phyloP scores from a whole-genome alignment of 2,888 invertebrate species.

The Octonoba sinensis region DNA sequence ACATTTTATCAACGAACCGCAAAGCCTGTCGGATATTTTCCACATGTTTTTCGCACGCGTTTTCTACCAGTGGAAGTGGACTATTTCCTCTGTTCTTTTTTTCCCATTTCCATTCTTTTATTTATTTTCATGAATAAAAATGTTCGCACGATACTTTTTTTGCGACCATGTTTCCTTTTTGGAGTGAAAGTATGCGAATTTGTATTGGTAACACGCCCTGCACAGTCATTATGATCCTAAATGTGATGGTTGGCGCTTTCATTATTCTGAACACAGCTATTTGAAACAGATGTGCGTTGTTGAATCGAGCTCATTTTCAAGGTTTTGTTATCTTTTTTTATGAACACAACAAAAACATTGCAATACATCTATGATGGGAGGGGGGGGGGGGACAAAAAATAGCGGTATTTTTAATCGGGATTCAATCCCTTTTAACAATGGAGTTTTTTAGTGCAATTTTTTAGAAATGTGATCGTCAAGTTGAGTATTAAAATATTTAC shows the following conservation, averaged over 20 bases:
- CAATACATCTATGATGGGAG: too few relatives aligned
- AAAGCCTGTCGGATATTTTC: constrained; percentile 52
- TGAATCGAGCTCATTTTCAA: background rate
- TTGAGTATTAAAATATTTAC: too few relatives aligned
- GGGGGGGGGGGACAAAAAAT: too few relatives aligned
- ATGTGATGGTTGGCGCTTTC: constrained; percentile 36
- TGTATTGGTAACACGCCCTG: constrained; percentile 20
- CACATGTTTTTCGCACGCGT: constrained; percentile 53
- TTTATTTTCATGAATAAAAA: constrained; percentile 18
- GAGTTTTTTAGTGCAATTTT: too few relatives aligned
- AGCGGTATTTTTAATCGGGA: too few relatives aligned
- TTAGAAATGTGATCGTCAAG: too few relatives aligned
- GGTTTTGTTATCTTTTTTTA: too few relatives aligned
- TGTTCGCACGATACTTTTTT: constrained; percentile 47
- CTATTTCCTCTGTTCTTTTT: constrained; percentile 45
- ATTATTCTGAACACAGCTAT: constrained; percentile 1
- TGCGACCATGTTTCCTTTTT: constrained; percentile 29
- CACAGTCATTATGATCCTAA: constrained; percentile 39
- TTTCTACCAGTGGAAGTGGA: constrained; percentile 30
- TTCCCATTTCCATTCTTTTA: constrained; percentile 15
- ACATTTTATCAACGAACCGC: constrained; percentile 56
- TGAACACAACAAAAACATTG: too few relatives aligned
- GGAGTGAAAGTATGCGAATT: constrained; percentile 54
- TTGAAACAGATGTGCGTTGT: constrained; percentile 21
- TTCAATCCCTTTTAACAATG: too few relatives aligned